Base-by-base conservation (phyloP, 2,797 vertebrate genomes). In the Danio jaintianensis region DNA sequence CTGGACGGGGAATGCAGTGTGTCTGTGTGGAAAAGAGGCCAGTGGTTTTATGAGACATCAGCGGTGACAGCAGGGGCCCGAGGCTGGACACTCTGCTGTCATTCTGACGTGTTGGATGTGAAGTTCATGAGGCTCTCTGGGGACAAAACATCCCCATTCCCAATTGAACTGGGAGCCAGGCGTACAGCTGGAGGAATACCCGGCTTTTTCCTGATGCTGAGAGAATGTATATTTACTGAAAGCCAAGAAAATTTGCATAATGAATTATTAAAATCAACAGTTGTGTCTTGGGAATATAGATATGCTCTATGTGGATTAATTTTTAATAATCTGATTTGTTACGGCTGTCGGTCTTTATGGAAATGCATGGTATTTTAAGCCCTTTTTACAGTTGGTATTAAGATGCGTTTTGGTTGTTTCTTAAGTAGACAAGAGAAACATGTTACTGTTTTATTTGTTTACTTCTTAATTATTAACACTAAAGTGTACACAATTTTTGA, bases 71-170 rank as follows among this genome's bases (percentile, higher is more conserved):
- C 45, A 62, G 43, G 53, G 67, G 83, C 84, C 55, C 81, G 82
- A 79, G 71, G 87, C 80, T 72, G 86, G 75, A 58, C 42, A 56
- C 71, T 66, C 75, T 87, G 88, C 75, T 87, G 88, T 86, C 89
- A 86, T 84, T 68, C 82, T 47, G 71, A 88, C 78, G 87, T 89
- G 89, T 90, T 86, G 89, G 88, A 83, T 72, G 82, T 72, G 68
- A 80, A 85, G 84, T 86, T 80, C 78, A 86, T 79, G 6, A 79
- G 77, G 78, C 68, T 71, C 79, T 86, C 85, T 86, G 74, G 83
- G 83, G 79, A 59, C 22, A 70, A 83, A n/a, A 75, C 52, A 58
- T 79, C 67, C 68, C 74, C 76, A 82, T 42, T 80, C 76, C 67
- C 84, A 78, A 88, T 81, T 48, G 64, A 84, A 85, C 42, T 20